These are phyloP conservation scores for Drosophila simulans DNA, from an alignment of 1,140 invertebrate species.

Conservation along the genomic window DNA sequence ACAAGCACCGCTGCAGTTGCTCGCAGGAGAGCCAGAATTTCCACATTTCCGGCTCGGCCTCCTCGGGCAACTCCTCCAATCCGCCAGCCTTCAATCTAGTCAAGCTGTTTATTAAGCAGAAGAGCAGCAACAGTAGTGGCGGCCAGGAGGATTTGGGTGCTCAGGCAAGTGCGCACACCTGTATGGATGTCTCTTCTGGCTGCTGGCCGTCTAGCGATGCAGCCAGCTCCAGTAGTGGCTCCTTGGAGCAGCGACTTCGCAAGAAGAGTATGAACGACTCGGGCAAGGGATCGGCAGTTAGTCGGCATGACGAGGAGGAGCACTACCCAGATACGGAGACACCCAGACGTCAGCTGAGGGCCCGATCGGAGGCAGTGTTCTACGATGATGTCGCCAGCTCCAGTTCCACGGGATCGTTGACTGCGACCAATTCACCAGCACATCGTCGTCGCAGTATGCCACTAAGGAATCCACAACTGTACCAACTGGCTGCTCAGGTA, in stretches of 20 bases:
- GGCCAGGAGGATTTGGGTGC: slow-evolving; percentile 83
- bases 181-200: slow-evolving; percentile 88
- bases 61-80: slow-evolving; percentile 80
- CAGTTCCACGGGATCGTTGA: slow-evolving; percentile 74
- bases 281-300: slow-evolving; percentile 85
- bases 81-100: slow-evolving; percentile 90
- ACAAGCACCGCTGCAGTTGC: slow-evolving; percentile 75
- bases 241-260: slow-evolving; percentile 78
- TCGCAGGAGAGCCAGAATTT: slow-evolving; percentile 84
- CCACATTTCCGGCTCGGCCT: slow-evolving; percentile 75
- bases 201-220: slow-evolving; percentile 86
- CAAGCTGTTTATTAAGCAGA: slow-evolving; percentile 95
- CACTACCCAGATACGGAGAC: slow-evolving; percentile 33
- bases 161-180: slow-evolving; percentile 85
- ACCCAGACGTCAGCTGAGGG: slow-evolving; percentile 57
- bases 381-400: slow-evolving; percentile 73
- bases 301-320: slow-evolving; percentile 84
- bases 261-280: slow-evolving; percentile 85
- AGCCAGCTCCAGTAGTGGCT: slow-evolving; percentile 73
- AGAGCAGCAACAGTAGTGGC: slow-evolving; percentile 87
- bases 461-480: slow-evolving; percentile 75
- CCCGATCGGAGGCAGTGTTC: slow-evolving; percentile 64
- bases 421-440: slow-evolving; percentile 73
- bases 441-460: slow-evolving; percentile 80
- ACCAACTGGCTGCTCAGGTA: slow-evolving; percentile 73